A percentile compares a stretch with the other conserved stretches of the same genome.
phyloP scores from a whole-genome alignment of 2,113 vertebrate species.

The Macroglossus sobrinus region DNA sequence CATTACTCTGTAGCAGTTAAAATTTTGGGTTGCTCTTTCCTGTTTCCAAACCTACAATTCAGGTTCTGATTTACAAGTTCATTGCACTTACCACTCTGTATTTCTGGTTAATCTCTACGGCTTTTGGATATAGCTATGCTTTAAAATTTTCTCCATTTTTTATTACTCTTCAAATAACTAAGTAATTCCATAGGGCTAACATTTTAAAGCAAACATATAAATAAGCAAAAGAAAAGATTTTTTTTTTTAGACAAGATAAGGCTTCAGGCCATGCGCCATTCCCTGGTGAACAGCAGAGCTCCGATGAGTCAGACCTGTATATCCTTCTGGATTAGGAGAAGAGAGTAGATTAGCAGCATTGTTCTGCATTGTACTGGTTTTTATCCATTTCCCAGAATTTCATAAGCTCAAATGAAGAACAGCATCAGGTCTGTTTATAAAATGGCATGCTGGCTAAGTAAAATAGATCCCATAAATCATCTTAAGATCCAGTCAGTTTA shows the following conservation, averaged over 20 bases:
- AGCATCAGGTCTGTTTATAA: not conserved
- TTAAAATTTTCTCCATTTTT: not conserved
- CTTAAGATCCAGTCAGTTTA: slow-evolving; percentile 73
- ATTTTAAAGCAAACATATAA: not conserved
- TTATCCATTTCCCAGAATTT: not conserved
- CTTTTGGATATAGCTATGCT: not conserved
- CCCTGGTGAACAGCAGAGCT: not conserved
- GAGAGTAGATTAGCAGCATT: not conserved
- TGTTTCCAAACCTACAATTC: not conserved
- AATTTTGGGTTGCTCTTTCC: not conserved
- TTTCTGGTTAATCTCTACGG: not conserved
- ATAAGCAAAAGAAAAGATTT: not conserved
- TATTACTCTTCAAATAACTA: not conserved
- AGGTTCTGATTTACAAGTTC: not conserved
- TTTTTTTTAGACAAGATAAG: not conserved
- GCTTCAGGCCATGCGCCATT: not conserved
- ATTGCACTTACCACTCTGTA: not conserved
- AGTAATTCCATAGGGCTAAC: not conserved
- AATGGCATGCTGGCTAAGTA: not conserved
- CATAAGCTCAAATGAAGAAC: not conserved
- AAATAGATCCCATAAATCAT: slow-evolving; percentile 45
- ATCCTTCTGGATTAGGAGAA: not conserved
- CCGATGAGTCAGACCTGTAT: not conserved
- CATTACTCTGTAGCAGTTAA: not conserved
- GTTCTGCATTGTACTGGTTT: not conserved